Evolutionary conservation across 2,888 invertebrate genomes (phyloP), one percentile per base, ranked within the genome.

Genomic region (Alloplasta piceator): DNA sequence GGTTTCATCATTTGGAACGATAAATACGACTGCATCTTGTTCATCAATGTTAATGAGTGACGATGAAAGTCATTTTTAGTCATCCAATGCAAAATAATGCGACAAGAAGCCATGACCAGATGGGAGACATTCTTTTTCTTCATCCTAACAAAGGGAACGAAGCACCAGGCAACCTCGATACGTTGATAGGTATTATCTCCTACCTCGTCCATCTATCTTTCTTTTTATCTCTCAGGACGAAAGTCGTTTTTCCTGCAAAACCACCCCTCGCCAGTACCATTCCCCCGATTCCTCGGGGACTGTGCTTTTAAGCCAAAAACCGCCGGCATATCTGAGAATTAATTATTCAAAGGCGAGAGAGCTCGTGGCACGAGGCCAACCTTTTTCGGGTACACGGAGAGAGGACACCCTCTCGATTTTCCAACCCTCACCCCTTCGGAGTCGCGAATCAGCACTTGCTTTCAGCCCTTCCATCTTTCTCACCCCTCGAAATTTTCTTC

Each of bases 281-380:
- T 76, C 41, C 66, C 38, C 12, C n/a, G 16, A 48, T 64, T 58
- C 58, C 66, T 70, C 55, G 71, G 77, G 77, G 81, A 73, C 64
- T 70, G 58, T 78, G 81, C 81, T 81, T 74, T 81, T 78, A 81
- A 81, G 81, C 77, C 68, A 81, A 74, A 81, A 81, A 81, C 81
- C 77, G 70, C 77, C 52, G 52, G 83, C 76, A 80, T 82, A 84
- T 76, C 82, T 72, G 72, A 60, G 74, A 81, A 85, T 89, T 85
- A 89, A 89, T 89, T 88, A 88, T 88, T 87, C 86, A 87, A 72
- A 78, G 78, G 84, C 82, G 80, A 82, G 84, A 84, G 55, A 85
- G 83, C 58, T 41, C 4, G 6, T 55, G 61, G 72, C 56, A 43
- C 61, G 81, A 82, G 26, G 26, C 72, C 82, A 83, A 83, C 80